Conservation (phyloP, 2,888 invertebrate species). For the Ligdia adustata region DNA sequence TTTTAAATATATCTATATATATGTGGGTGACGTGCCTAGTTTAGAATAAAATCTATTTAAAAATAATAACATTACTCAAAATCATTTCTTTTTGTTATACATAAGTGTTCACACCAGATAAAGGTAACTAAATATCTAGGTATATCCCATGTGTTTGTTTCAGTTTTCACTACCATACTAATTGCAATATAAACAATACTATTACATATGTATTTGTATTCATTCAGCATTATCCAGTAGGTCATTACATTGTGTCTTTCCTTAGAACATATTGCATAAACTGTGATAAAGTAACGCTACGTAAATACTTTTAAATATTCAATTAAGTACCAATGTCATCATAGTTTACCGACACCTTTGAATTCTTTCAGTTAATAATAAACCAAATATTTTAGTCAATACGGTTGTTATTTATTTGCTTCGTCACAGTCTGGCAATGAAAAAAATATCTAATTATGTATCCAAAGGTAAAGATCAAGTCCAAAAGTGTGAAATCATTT, state of each 20-base stretch:
- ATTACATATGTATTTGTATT: background rate
- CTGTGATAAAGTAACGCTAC: slow-evolving; percentile 19
- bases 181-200: background rate
- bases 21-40: no score
- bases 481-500: slow-evolving; percentile 31
- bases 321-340: slow-evolving; percentile 20
- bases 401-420: no score
- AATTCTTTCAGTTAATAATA: background rate
- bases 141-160: no score
- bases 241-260: slow-evolving; percentile 13
- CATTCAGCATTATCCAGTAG: slow-evolving; percentile 5
- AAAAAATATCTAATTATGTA: no score
- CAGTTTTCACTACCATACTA: no score
- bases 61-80: no score
- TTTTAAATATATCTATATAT: background rate
- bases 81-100: no score
- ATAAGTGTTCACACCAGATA: no score
- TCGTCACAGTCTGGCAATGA: no score
- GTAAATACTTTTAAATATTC: slow-evolving; percentile 8
- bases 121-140: no score
- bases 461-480: slow-evolving; percentile 28
- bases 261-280: slow-evolving; percentile 25
- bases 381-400: background rate
- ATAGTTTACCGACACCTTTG: slow-evolving; percentile 10
- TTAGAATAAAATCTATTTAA: no score